These are phyloP conservation scores for Drosophila eugracilis DNA, from an alignment of 1,140 invertebrate species.

Conservation along the genomic window DNA sequence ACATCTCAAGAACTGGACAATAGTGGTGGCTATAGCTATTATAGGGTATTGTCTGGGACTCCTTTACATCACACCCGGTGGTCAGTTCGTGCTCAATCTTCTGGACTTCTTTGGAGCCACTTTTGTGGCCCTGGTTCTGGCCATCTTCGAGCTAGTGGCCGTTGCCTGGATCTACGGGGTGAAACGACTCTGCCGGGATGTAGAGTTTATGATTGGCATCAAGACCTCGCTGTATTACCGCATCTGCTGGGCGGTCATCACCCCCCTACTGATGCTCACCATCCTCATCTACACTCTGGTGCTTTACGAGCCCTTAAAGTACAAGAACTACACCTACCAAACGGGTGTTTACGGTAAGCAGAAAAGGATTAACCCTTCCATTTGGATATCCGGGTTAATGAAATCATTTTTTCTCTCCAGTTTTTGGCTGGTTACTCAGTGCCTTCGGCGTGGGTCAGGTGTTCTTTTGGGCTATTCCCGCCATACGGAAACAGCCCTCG, in stretches of 20 bases:
- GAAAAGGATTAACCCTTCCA: neutral
- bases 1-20: slow-evolving; percentile 86
- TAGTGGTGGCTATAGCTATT: slow-evolving; percentile 86
- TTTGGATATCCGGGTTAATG: slow-evolving; percentile 24
- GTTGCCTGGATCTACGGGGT: slow-evolving; percentile 93
- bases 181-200: slow-evolving; percentile 87
- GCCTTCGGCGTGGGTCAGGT: slow-evolving; percentile 87
- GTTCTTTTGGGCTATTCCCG: slow-evolving; percentile 86
- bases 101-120: slow-evolving; percentile 94
- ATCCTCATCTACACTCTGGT: slow-evolving; percentile 88
- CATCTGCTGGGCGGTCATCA: slow-evolving; percentile 91
- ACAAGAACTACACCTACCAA: slow-evolving; percentile 86
- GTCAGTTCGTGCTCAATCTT: slow-evolving; percentile 93
- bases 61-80: slow-evolving; percentile 91
- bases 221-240: slow-evolving; percentile 91
- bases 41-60: slow-evolving; percentile 89
- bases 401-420: slow-evolving; percentile 64
- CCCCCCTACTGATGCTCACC: slow-evolving; percentile 89
- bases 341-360: slow-evolving; percentile 85
- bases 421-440: slow-evolving; percentile 87
- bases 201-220: slow-evolving; percentile 91
- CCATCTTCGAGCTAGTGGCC: slow-evolving; percentile 89
- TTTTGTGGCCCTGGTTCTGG: slow-evolving; percentile 91
- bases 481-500: slow-evolving; percentile 68
- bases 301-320: slow-evolving; percentile 86